Conservation (phyloP, 2,797 vertebrate genomes). For the Benthosema pterotum region DNA sequence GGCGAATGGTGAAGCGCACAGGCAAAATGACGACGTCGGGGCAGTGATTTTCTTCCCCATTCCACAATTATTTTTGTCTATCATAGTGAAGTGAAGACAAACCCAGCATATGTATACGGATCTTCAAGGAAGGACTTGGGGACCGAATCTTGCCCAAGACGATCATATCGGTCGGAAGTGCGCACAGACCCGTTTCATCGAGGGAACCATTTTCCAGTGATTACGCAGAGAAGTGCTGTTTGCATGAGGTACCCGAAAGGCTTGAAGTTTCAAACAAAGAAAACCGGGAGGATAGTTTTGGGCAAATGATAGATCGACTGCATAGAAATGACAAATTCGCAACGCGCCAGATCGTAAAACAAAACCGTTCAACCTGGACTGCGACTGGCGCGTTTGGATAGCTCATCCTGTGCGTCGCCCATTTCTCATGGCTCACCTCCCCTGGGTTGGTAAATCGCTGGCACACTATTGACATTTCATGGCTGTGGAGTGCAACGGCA, state of each 20-base stretch:
- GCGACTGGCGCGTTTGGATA: conserved; percentile 70
- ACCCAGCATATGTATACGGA: conserved; percentile 13
- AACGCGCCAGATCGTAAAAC: conserved; percentile 62
- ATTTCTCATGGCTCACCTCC: conserved; percentile 54
- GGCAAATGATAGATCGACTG: conserved; percentile 51
- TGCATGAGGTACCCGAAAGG: conserved; percentile 38
- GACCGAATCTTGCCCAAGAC: conserved; percentile 51
- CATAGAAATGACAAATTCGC: conserved; percentile 67
- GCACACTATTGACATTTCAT: conserved; percentile 61
- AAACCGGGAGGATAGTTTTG: conserved; percentile 54
- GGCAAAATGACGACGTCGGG: conserved; percentile 69
- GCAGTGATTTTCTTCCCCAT: conserved; percentile 61
- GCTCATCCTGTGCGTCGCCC: conserved; percentile 51
- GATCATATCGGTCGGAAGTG: conserved; percentile 36
- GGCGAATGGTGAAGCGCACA: conserved; percentile 68
- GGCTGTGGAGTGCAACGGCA: conserved; percentile 59
- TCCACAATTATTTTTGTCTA: conserved; percentile 43
- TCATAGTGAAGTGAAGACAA: conserved; percentile 57
- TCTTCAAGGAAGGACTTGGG: conserved; percentile 45
- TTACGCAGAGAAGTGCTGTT: conserved; percentile 56
- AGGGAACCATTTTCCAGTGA: conserved; percentile 30
- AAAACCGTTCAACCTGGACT: conserved; percentile 59
- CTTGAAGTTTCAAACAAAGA: conserved; percentile 68
- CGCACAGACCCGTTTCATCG: conserved; percentile 51
- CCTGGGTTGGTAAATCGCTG: conserved; percentile 32